Conservation (phyloP, 2,113 vertebrate genomes). For the Puffinus mauretanicus region DNA sequence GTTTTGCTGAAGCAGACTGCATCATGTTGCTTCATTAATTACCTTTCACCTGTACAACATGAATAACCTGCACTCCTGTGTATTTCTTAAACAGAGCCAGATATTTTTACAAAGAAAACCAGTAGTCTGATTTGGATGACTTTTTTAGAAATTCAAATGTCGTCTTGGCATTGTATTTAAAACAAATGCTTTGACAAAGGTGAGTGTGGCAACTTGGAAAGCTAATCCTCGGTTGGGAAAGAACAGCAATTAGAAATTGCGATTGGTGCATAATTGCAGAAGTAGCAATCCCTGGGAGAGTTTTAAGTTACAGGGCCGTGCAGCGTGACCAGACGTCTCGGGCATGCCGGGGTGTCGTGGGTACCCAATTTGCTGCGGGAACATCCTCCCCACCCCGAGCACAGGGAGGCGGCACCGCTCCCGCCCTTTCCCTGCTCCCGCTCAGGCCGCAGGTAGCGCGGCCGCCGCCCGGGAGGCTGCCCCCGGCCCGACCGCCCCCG, state of each 20-base stretch:
- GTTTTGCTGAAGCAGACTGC: not conserved
- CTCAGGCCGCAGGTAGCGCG: not conserved
- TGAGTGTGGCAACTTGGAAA: not conserved
- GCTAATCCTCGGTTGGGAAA: not conserved
- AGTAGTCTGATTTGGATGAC: rapidly evolving
- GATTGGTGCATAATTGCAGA: not conserved
- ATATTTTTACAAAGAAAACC: rapidly evolving
- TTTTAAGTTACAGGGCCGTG: rapidly evolving
- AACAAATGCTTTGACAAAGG: not conserved
- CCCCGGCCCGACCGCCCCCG: no score
- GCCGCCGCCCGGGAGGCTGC: no score
- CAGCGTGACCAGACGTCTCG: not conserved
- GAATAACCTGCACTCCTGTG: no score
- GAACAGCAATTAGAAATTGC: not conserved
- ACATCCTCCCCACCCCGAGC: rapidly evolving
- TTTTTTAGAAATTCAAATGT: not conserved
- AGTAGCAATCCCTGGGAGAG: not conserved
- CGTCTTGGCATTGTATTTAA: not conserved
- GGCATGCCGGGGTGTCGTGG: not conserved
- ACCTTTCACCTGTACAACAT: not conserved
- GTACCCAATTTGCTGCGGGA: rapidly evolving
- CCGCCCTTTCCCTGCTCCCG: rapidly evolving
- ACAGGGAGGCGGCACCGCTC: rapidly evolving
- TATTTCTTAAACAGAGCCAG: not conserved
- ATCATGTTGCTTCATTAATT: not conserved